A percentile compares a stretch with the other conserved stretches of the same genome.
These are phyloP conservation scores for Philonicus albiceps DNA, from an alignment of 2,888 invertebrate species.

Conservation along the genomic window DNA sequence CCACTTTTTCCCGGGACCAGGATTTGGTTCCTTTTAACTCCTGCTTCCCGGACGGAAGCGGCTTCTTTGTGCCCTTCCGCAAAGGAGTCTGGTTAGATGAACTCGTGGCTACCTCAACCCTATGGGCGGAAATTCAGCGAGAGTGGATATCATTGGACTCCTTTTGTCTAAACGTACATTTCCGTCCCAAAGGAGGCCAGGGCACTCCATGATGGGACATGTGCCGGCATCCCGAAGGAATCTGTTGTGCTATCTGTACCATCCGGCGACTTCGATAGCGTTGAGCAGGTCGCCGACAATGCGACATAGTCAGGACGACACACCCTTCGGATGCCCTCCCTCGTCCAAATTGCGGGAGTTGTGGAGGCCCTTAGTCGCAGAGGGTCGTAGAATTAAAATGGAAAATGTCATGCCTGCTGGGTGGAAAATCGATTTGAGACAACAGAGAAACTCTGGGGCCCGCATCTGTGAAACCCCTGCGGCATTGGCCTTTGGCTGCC, in stretches of 20 bases:
- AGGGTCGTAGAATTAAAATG: background rate
- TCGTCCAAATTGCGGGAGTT: background rate
- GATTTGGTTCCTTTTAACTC: background rate
- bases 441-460: background rate
- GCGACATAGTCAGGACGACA: background rate
- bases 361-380: background rate
- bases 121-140: too few relatives aligned
- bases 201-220: background rate
- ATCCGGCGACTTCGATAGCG: background rate
- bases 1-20: background rate
- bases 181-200: background rate
- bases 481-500: background rate
- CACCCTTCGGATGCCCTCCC: background rate
- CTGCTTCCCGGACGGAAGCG: background rate
- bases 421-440: background rate
- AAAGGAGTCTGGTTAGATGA: background rate
- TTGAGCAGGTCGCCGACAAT: background rate
- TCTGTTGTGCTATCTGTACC: background rate
- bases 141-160: background rate
- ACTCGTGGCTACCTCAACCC: background rate
- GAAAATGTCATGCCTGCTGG: background rate
- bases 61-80: background rate
- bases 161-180: background rate
- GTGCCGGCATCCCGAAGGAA: background rate
- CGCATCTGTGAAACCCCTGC: background rate